These are phyloP conservation scores for Drosophila tropicalis DNA, from an alignment of 1,140 invertebrate species.

Conservation along the genomic window DNA sequence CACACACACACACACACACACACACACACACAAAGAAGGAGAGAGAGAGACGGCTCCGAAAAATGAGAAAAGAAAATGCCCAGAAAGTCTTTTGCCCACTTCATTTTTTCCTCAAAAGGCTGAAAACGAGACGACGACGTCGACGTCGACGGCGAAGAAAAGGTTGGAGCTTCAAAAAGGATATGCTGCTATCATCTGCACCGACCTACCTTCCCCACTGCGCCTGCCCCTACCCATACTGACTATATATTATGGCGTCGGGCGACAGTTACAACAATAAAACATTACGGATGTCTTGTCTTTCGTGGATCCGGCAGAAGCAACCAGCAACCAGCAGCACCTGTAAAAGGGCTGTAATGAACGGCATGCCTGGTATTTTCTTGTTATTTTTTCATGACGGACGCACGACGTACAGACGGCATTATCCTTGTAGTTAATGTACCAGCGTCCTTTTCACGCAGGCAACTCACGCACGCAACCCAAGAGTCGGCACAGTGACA, in stretches of 20 bases:
- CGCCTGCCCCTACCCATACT: conserved; percentile 56
- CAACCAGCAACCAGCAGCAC: conserved; percentile 30
- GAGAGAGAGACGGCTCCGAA: neutral
- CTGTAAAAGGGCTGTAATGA: conserved; percentile 65
- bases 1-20: no score
- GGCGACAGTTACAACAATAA: conserved; percentile 80
- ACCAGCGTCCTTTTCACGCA: conserved; percentile 46
- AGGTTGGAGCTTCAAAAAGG: conserved; percentile 67
- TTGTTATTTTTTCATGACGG: conserved; percentile 73
- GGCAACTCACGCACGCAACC: conserved; percentile 52
- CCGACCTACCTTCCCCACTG: conserved; percentile 43
- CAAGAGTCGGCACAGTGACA: conserved; percentile 37
- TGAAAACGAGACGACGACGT: neutral
- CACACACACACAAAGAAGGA: no score
- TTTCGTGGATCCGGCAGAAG: conserved; percentile 36
- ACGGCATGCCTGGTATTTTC: conserved; percentile 73
- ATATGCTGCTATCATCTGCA: conserved; percentile 63
- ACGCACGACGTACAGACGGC: conserved; percentile 32
- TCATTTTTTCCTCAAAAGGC: conserved; percentile 33
- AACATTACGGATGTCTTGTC: conserved; percentile 74
- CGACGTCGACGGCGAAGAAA: conserved; percentile 35
- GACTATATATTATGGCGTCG: conserved; percentile 76
- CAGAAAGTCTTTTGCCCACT: conserved; percentile 21
- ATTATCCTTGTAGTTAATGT: conserved; percentile 79
- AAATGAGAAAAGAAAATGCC: conserved; percentile 12